These are phyloP conservation scores for Neofelis nebulosa DNA, from an alignment of 2,113 vertebrate genomes.

Conservation along the genomic window DNA sequence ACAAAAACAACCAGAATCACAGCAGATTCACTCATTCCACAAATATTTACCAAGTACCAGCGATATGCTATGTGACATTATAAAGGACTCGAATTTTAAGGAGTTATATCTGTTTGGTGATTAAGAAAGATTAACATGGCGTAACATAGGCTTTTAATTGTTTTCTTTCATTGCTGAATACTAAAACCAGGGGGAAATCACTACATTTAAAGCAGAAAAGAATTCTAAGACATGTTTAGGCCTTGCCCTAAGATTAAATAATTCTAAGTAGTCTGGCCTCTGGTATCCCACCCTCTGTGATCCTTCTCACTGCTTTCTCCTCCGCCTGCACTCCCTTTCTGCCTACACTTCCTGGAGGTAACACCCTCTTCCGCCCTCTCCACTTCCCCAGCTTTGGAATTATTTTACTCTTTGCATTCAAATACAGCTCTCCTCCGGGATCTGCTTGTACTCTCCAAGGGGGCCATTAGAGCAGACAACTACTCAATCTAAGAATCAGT, in stretches of 20 bases:
- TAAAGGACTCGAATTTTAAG: conserved; percentile 2
- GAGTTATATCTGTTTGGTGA: conserved; percentile 8
- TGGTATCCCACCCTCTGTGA: not conserved
- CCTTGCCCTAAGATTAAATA: not conserved
- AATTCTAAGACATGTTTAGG: conserved; percentile 12
- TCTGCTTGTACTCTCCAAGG: not conserved
- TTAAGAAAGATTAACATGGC: conserved; percentile 18
- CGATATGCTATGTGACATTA: not conserved
- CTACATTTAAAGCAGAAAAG: conserved; percentile 24
- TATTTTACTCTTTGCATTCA: not conserved
- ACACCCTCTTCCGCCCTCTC: not conserved
- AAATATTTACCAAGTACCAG: conserved; percentile 40
- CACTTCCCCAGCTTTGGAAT: not conserved
- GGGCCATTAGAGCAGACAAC: not conserved
- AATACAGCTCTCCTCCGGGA: not conserved
- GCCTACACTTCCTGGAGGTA: not conserved
- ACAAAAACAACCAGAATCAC: not conserved
- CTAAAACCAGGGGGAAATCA: not conserved
- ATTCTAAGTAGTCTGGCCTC: not conserved
- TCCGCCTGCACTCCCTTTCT: not conserved
- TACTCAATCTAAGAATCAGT: not conserved
- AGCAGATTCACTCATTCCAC: conserved; percentile 6
- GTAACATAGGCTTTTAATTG: not conserved
- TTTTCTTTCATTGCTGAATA: not conserved
- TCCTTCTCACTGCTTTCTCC: not conserved